Evolutionary conservation across 92 coral and sea anemone genomes (phyloP).

Genomic region (Galaxea fascicularis): DNA sequence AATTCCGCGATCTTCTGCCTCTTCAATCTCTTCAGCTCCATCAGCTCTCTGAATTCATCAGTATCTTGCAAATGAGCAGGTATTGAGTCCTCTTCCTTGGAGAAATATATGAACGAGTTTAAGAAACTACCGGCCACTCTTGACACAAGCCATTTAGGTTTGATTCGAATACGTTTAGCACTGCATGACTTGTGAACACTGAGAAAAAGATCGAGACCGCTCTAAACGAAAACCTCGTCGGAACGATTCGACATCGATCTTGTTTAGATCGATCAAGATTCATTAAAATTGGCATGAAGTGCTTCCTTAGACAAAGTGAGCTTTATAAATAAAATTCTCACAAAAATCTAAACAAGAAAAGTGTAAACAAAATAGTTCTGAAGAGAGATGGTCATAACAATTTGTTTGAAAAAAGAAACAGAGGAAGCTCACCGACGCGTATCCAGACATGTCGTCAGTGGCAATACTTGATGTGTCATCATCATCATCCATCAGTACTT

Average conservation of each 20-base stretch:
- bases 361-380: too few species aligned
- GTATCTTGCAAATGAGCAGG: constrained; percentile 84
- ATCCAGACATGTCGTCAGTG: constrained; percentile 77
- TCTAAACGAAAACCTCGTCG: too few species aligned
- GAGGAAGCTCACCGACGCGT: constrained; percentile 72
- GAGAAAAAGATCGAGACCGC: too few species aligned
- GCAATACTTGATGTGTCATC: constrained; percentile 80
- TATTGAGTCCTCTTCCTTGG: constrained; percentile 87
- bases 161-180: too few species aligned
- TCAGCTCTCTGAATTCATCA: constrained; percentile 83
- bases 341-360: too few species aligned
- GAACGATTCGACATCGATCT: too few species aligned
- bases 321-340: too few species aligned
- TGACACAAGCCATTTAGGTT: too few species aligned
- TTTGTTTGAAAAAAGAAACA: not conserved
- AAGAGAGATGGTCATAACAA: not conserved
- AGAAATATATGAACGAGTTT: not conserved
- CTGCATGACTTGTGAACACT: too few species aligned
- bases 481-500: constrained; percentile 93
- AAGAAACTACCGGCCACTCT: not conserved
- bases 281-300: too few species aligned
- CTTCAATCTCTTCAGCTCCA: constrained; percentile 80
- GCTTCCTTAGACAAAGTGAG: too few species aligned
- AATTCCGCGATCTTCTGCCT: constrained; percentile 62
- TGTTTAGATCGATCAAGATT: too few species aligned